These are phyloP conservation scores for Nixonia krombeini DNA, from an alignment of 1,140 invertebrate genomes.

Conservation along the genomic window DNA sequence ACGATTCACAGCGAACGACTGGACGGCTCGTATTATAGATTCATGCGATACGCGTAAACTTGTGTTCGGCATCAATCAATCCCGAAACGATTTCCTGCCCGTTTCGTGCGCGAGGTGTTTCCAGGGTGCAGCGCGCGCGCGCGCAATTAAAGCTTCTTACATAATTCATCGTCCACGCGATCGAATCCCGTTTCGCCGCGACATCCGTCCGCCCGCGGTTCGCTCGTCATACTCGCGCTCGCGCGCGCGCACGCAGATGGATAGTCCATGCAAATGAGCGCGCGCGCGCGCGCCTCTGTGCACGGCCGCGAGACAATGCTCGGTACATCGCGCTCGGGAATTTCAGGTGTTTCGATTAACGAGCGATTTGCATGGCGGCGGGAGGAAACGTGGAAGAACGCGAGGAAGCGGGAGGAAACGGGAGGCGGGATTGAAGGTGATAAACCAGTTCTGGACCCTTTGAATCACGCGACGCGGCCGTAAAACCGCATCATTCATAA, in stretches of 20 bases:
- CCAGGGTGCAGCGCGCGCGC: too few species aligned
- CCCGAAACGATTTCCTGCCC: neutral
- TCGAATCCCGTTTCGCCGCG: conserved; percentile 12
- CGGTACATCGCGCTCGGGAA: conserved; percentile 43
- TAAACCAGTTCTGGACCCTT: conserved; percentile 24
- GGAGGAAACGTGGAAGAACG: neutral
- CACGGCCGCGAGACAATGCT: conserved; percentile 13
- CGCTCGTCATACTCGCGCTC: conserved; percentile 46
- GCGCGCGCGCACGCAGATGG: too few species aligned
- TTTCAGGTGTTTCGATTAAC: conserved; percentile 57
- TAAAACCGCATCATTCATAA: conserved; percentile 38
- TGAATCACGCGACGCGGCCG: neutral
- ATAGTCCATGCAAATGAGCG: conserved; percentile 53
- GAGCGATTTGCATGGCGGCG: conserved; percentile 52
- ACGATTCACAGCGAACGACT: too few species aligned
- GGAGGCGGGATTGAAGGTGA: neutral
- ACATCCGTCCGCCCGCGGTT: conserved; percentile 23
- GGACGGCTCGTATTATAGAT: too few species aligned
- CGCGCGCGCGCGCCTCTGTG: conserved; percentile 40
- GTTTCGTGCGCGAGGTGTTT: neutral
- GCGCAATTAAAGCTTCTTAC: too few species aligned
- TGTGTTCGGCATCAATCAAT: neutral
- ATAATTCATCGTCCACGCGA: too few species aligned
- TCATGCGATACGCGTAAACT: neutral
- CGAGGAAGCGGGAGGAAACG: neutral